Conservation (phyloP, 2,888 invertebrate genomes). For the Cabera pusaria region DNA sequence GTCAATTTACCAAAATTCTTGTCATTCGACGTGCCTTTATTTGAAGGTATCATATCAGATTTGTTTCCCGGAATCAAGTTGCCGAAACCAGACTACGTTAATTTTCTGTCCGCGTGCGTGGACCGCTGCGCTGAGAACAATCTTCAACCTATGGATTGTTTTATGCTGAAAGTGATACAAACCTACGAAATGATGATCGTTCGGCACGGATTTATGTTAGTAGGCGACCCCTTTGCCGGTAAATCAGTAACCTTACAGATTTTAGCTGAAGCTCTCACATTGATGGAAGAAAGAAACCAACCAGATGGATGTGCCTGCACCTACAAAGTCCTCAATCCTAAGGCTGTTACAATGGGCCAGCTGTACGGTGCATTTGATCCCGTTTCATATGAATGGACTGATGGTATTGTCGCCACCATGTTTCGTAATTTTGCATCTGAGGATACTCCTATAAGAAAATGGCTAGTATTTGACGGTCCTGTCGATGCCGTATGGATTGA, state of each 20-base stretch:
- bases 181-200: conserved; percentile 97
- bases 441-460: conserved; percentile 90
- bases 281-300: conserved; percentile 85
- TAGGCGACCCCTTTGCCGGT: conserved; percentile 92
- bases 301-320: conserved; percentile 84
- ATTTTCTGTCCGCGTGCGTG: conserved; percentile 86
- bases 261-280: conserved; percentile 88
- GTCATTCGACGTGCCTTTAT: conserved; percentile 93
- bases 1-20: conserved; percentile 97
- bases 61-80: conserved; percentile 92
- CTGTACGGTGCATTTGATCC: conserved; percentile 96
- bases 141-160: conserved; percentile 89
- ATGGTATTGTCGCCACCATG: conserved; percentile 92
- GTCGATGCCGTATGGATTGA: conserved; percentile 96
- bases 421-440: conserved; percentile 90
- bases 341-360: conserved; percentile 96
- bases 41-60: conserved; percentile 95
- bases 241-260: conserved; percentile 92
- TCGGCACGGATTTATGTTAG: conserved; percentile 95
- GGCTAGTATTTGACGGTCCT: conserved; percentile 96
- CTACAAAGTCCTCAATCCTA: conserved; percentile 94
- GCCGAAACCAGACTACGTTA: conserved; percentile 88
- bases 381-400: conserved; percentile 95
- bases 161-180: conserved; percentile 93
- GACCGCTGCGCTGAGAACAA: conserved; percentile 85